Conservation (phyloP, 2,888 invertebrate genomes). For the Teinopalpus imperialis region DNA sequence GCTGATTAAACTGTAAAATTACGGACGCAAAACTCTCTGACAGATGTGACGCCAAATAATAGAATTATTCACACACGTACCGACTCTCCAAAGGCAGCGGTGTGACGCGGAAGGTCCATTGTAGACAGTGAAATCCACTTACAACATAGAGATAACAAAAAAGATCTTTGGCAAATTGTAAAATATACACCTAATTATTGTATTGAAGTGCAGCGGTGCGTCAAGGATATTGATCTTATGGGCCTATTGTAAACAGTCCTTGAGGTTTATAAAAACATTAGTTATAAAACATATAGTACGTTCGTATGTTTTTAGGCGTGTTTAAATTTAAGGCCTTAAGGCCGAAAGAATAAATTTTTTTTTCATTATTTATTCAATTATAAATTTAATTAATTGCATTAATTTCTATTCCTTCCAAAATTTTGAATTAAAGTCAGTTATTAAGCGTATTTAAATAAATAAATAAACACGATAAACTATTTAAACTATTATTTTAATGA, state of each 20-base stretch:
- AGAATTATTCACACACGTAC: conserved; percentile 74
- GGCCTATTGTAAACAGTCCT: conserved; percentile 61
- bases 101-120: conserved; percentile 68
- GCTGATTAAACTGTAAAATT: conserved; percentile 83
- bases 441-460: too few relatives aligned
- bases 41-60: conserved; percentile 79
- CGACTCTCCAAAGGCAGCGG: conserved; percentile 52
- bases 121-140: conserved; percentile 72
- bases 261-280: conserved; percentile 74
- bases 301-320: conserved; percentile 1
- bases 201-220: conserved; percentile 67
- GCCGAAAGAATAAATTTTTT: too few relatives aligned
- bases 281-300: conserved; percentile 13
- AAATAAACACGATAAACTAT: too few relatives aligned
- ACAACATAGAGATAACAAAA: conserved; percentile 69
- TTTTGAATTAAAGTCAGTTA: too few relatives aligned
- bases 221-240: conserved; percentile 56
- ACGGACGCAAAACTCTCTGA: conserved; percentile 73
- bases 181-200: conserved; percentile 80
- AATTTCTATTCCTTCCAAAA: too few relatives aligned
- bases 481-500: too few relatives aligned
- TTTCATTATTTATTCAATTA: too few relatives aligned
- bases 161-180: conserved; percentile 79
- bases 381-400: too few relatives aligned
- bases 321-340: not conserved